Base-by-base conservation (phyloP, 2,888 invertebrate genomes). In the Tryphoninae sp. region DNA sequence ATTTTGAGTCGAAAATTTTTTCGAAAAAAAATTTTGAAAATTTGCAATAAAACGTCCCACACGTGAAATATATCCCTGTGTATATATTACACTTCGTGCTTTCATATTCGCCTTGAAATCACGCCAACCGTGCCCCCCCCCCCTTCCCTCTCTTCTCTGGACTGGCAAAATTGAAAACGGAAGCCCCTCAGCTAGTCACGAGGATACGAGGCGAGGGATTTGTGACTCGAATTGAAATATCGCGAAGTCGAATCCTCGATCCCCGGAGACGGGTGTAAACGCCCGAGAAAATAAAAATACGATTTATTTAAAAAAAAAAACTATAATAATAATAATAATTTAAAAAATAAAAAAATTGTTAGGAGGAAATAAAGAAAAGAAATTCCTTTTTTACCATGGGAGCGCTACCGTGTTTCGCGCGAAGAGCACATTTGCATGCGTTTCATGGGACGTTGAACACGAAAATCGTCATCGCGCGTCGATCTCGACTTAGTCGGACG, bases 361-460 rank as follows among this genome's bases (percentile, higher is more conserved):
- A 64, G 16, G 45, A 8, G n/a, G 11, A n/a, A 33, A 58, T 33
- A 33, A 33, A 11, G 26, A 40, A 42, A 59, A n/a, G 26, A 40
- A 45, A 40, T 2, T 71, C 49, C 64, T 49, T 59, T 75, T 67
- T 55, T 58, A 71, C 69, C 42, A 9, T 23, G 65, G 40, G 65
- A 55, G 45, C 23, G 75, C 80, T 76, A 49, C 80, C 69, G 80
- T 59, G 58, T 45, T 65, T 59, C 3, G 59, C 19, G 33, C 40
- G 72, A 16, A 22, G 9, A 9, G 9, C 45, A 67, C 59, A 80
- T 80, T 80, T 80, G 80, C 80, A 76, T 80, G 75, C 61, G 80
- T 80, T 76, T 80, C 53, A 80, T 76, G 80, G 71, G 64, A 65
- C 71, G 71, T 80, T 80, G 80, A 72, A 71, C 80, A 80, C 58